phyloP scores from a whole-genome alignment of 53 echinoderm and acorn worm genomes.

The Antedon mediterranea region DNA sequence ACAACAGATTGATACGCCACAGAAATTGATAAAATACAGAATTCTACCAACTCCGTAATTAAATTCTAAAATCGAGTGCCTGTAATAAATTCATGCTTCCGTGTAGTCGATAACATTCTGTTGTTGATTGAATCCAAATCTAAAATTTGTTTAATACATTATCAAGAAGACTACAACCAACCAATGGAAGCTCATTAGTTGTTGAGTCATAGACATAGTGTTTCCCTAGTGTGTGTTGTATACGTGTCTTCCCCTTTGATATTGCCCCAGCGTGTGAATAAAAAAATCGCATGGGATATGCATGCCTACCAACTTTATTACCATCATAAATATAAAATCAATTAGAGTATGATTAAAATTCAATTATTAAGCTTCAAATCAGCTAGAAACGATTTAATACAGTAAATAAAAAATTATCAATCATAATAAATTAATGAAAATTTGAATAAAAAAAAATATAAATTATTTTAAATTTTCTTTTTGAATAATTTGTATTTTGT shows the following conservation, averaged over 20 bases:
- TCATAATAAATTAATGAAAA: too few relatives aligned
- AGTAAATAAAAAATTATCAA: too few relatives aligned
- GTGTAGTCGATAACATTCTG: not conserved
- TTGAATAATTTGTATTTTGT: too few relatives aligned
- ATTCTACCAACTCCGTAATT: too few relatives aligned
- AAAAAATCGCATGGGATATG: not conserved
- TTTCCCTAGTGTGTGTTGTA: not conserved
- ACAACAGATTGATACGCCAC: not conserved
- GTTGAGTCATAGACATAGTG: not conserved
- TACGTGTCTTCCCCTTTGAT: not conserved
- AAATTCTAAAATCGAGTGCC: too few relatives aligned
- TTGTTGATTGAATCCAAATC: not conserved
- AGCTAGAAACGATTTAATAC: too few relatives aligned
- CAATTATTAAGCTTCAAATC: too few relatives aligned
- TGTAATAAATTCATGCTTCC: too few relatives aligned
- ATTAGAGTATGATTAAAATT: not conserved
- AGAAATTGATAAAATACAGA: too few relatives aligned
- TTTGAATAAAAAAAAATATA: too few relatives aligned
- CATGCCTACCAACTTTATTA: not conserved
- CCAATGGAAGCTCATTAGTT: not conserved
- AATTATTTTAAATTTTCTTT: too few relatives aligned
- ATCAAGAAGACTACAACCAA: not conserved
- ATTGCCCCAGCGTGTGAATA: not conserved
- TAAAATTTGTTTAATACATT: not conserved
- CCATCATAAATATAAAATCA: not conserved